A percentile compares a stretch with the other conserved stretches of the same genome.
These are phyloP conservation scores for Cephus nigrinus DNA, from an alignment of 2,888 invertebrate species.

Conservation along the genomic window DNA sequence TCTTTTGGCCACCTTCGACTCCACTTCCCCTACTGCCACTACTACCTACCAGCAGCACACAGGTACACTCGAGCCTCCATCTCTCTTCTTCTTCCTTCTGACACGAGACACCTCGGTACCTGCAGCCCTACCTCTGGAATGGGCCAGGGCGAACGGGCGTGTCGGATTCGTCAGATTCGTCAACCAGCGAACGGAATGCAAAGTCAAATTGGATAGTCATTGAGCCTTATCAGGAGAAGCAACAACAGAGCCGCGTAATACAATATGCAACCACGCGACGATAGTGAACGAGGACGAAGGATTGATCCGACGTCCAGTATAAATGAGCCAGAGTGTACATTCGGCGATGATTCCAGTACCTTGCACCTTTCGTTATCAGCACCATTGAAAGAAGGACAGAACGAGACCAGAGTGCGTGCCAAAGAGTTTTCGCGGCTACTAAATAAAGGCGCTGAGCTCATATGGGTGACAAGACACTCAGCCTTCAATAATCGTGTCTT, in stretches of 20 bases:
- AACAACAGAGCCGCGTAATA: background rate
- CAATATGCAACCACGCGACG: background rate
- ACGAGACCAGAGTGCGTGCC: background rate
- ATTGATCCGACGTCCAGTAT: background rate
- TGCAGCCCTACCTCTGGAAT: background rate
- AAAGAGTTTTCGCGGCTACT: background rate
- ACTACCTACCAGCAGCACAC: background rate
- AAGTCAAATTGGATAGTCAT: background rate
- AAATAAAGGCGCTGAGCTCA: background rate
- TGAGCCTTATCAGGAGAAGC: background rate
- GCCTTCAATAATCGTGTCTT: background rate
- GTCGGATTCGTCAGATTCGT: background rate
- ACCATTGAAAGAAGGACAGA: background rate
- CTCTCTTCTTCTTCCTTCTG: background rate
- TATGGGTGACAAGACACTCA: background rate
- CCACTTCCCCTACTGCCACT: background rate
- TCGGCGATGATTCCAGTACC: background rate
- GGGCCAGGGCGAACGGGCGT: background rate
- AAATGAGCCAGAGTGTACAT: background rate
- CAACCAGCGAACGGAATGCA: background rate
- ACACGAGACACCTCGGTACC: background rate
- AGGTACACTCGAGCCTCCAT: background rate
- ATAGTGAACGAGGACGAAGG: background rate
- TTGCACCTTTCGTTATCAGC: background rate
- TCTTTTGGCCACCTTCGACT: constrained; percentile 28